A percentile compares a stretch with the other conserved stretches of the same genome.
These are phyloP conservation scores for Papilio helenus DNA, from an alignment of 1,140 invertebrate genomes.

Conservation along the genomic window DNA sequence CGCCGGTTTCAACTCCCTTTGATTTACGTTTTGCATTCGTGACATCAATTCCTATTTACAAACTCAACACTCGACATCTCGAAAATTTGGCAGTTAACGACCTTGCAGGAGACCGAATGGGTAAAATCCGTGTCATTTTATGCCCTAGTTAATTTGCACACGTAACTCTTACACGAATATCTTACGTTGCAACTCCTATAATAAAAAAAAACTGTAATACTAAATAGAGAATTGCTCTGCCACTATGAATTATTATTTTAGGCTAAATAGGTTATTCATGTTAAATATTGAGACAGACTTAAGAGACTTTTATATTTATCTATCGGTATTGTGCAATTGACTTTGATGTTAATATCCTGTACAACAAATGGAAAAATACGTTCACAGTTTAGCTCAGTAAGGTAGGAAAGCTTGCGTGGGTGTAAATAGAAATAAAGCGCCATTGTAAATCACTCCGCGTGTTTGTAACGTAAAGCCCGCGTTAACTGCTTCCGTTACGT, in stretches of 20 bases:
- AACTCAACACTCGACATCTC: not conserved
- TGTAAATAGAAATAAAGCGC: slow-evolving; percentile 58
- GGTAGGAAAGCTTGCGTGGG: slow-evolving; percentile 34
- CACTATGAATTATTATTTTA: not conserved
- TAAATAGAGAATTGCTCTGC: not conserved
- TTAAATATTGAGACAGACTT: not conserved
- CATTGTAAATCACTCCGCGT: slow-evolving; percentile 51
- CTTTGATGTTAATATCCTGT: slow-evolving; percentile 5
- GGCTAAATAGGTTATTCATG: no score
- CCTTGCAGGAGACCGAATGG: not conserved
- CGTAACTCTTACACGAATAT: no score
- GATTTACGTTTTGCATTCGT: slow-evolving; percentile 31
- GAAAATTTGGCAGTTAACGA: slow-evolving; percentile 6
- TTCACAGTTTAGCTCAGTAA: not conserved
- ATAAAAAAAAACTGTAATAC: no score
- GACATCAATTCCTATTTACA: slow-evolving; percentile 27
- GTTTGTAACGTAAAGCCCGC: slow-evolving; percentile 45
- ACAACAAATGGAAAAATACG: slow-evolving; percentile 38
- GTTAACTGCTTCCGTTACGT: slow-evolving; percentile 35
- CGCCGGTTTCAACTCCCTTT: slow-evolving; percentile 23
- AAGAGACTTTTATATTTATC: no score
- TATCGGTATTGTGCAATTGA: not conserved
- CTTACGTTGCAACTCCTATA: not conserved
- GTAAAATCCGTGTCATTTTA: not conserved
- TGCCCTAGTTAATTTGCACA: no score